Base-by-base conservation (phyloP, 2,797 vertebrate species). In the Channa striata region DNA sequence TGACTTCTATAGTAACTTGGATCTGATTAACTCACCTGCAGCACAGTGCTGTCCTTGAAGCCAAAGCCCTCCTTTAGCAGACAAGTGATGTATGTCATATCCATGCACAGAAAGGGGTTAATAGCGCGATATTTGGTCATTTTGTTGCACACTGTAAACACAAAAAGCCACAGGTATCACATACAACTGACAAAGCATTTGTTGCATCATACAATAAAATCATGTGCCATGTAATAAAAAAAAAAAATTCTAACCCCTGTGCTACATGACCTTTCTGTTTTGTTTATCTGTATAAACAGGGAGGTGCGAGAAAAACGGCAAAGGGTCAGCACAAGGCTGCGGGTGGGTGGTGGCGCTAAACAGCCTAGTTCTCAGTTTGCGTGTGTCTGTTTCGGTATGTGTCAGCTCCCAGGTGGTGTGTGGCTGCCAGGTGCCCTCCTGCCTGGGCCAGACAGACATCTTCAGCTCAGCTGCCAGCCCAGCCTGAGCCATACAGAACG, bases 21-120 rank as follows among this genome's bases (percentile, higher is more conserved):
- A 11, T 54, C 42, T 68, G 72, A 44, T 65, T 64, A 16, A 42
- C 94, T 93, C 80, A 98, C 98, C 96, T 97, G 94, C 83, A 99
- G 88, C 72, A 96, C 78, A 0, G 97, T 99, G 90, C 77, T 94
- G 65, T 97, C 97, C 84, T 95, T 94, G 92, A 99, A 99, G 88
- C 97, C 97, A 80, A 99, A 99, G 23, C 98, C 98, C 61, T 99
- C 97, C 87, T 96, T 98, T 83, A 99, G 86, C 88, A 99, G 94
- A 83, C 95, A 97, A 16, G 97, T 96, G 93, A 99, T 99, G 71
- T 99, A 99, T 52, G 95, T 95, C 90, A 99, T 96, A 84, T 99
- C 98, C 98, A 99, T 99, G 91, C 98, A 99, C 56, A 99, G 95
- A 93, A 96, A 99, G 59, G 98, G 97, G 77, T 95, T 98, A 85